These are phyloP conservation scores for Parasteatoda tepidariorum DNA, from an alignment of 1,140 invertebrate genomes.

Conservation along the genomic window DNA sequence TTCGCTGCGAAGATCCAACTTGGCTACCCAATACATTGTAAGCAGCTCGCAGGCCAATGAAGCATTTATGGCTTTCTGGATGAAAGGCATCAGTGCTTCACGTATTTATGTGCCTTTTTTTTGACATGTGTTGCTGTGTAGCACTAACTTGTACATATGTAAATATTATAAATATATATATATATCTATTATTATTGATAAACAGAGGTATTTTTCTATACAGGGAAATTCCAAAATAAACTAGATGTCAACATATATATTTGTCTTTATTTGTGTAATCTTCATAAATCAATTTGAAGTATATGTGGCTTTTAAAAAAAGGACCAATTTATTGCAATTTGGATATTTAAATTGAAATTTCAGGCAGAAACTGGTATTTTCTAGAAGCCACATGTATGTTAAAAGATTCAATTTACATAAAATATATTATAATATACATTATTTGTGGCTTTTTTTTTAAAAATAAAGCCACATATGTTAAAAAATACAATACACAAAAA, in stretches of 20 bases:
- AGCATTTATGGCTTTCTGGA: neutral
- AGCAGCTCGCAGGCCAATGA: constrained; percentile 47
- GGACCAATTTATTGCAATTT: too few relatives aligned
- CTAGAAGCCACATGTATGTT: too few relatives aligned
- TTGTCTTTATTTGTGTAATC: too few relatives aligned
- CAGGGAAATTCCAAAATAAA: constrained; percentile 60
- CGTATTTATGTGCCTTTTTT: constrained; percentile 44
- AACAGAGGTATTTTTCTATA: constrained; percentile 58
- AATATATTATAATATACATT: too few relatives aligned
- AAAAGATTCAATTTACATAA: too few relatives aligned
- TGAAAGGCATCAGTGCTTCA: neutral
- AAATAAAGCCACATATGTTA: too few relatives aligned
- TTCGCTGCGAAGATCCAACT: neutral
- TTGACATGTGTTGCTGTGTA: constrained; percentile 18
- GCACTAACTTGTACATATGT: constrained; percentile 47
- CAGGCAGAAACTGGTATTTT: too few relatives aligned
- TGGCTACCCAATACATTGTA: neutral
- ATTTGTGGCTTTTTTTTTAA: too few relatives aligned
- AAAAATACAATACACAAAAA: too few relatives aligned
- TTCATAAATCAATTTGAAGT: too few relatives aligned
- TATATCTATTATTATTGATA: constrained; percentile 22
- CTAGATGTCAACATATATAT: constrained; percentile 38
- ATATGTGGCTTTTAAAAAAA: too few relatives aligned
- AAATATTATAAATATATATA: constrained; percentile 21
- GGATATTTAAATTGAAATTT: too few relatives aligned